Percentiles rank a stretch among this genome's conserved stretches.
phyloP scores from a whole-genome alignment of 2,888 invertebrate species.

The Cheilosia grossa region DNA sequence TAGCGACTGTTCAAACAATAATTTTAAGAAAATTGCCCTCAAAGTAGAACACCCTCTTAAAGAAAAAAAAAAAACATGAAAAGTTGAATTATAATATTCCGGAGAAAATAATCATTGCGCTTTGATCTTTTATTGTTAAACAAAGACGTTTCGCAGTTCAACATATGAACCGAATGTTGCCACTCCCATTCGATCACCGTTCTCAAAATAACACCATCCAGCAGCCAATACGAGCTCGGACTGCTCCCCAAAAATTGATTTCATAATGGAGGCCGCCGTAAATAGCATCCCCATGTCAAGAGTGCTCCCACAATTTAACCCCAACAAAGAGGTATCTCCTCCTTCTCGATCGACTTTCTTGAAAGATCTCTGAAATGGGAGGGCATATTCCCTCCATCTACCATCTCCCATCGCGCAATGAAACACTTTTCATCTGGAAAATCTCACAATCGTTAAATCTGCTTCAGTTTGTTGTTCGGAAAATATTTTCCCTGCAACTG shows the following conservation, averaged over 20 bases:
- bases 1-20: too few species aligned
- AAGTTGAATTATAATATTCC: background rate
- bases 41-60: background rate
- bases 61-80: background rate
- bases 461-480: constrained; percentile 6
- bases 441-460: constrained; percentile 41
- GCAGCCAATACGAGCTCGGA: constrained; percentile 36
- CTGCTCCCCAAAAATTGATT: constrained; percentile 13
- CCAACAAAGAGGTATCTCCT: constrained; percentile 24
- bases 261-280: constrained; percentile 56
- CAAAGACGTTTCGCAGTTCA: background rate
- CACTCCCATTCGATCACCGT: background rate
- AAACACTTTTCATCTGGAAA: constrained; percentile 33
- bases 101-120: background rate
- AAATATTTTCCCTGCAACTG: constrained; percentile 4
- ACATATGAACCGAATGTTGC: background rate
- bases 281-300: constrained; percentile 43
- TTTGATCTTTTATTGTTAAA: background rate
- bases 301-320: constrained; percentile 6
- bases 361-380: constrained; percentile 30
- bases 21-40: too few species aligned
- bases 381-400: background rate
- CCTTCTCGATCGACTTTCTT: constrained; percentile 13
- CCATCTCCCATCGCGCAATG: constrained; percentile 22
- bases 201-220: constrained; percentile 21